Base-by-base conservation (phyloP, 2,888 invertebrate genomes). In the Cataglyphis altisquamis region DNA sequence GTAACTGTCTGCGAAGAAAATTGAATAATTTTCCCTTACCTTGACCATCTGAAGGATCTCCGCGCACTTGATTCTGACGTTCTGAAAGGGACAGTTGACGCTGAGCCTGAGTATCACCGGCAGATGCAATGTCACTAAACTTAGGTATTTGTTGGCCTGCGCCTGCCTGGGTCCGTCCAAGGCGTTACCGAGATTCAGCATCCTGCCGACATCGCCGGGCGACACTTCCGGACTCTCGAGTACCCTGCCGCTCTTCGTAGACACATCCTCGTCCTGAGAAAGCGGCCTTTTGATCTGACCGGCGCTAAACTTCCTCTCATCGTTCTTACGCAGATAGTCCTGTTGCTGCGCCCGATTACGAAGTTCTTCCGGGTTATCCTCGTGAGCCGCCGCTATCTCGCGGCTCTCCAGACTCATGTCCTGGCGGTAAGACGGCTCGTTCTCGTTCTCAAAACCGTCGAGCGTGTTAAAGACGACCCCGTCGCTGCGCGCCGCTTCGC, bases 61-160 rank as follows among this genome's bases (percentile, higher is more conserved):
- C 86, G 95, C 94, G 90, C 96, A 96, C 91, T 96, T 96, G 90
- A 96, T 96, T 89, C 96, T 95, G 77, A 96, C 96, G 92, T 96
- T 96, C 87, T 95, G 95, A 90, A 96, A 96, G 9, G 96, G 96
- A 92, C 96, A 96, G 92, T 96, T 96, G 88, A 96, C 95, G 80
- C 96, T 95, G 81, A 96, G 95, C 90, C 96, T 94, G 73, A 96
- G 94, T 88, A 96, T 95, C 89, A 96, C 96, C 48, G 96, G 96
- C 86, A 96, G 94, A 92, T 96, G 96, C 74, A 96, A 92, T 66
- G 95, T 95, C 77, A 96, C 95, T 88, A 96, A 93, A 78, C 95
- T 95, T 88, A 95, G 91, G 87, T 96, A 96, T 91, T 96, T 96
- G 90, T 95, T 95, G 18, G 95, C 94, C 86, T 94, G 94, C 21